Evolutionary conservation across 2,113 vertebrate genomes (phyloP), one percentile per base, ranked within the genome.

Genomic region (Indicator maculatus): DNA sequence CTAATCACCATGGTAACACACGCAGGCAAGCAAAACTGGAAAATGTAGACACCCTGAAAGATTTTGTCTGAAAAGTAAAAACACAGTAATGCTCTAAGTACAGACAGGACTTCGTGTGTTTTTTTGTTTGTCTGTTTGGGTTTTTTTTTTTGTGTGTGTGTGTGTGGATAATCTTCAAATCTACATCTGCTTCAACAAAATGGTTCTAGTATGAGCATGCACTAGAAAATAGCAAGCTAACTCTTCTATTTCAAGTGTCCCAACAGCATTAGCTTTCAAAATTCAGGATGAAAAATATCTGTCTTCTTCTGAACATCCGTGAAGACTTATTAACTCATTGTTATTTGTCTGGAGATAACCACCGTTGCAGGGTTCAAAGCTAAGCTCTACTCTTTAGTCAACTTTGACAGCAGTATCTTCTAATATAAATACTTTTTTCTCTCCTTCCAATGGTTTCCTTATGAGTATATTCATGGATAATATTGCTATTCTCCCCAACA

Each of bases 1-100:
- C 30, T 83, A 60, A 88, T 95, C 76, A 55, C 94, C 76, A 95
- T 94, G 79, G 96, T 41, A 94, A 95, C 91, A 67, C 33, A 75
- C 47, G 81, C 56, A 50, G 69, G 27, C 53, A 90, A 90, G 65
- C 61, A 71, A 59, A 93, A 39, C 30, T 44, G 47, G 76, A 47
- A 87, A 88, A 50, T 14, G 2, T 52, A 88, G 17, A 18, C 47
- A 80, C 3, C 4, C 47, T 80, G 82, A 66, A 71, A 74, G 10
- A 86, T 66, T 60, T 64, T 83, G 26, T 61, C 14, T 61, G 24
- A 64, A 91, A 89, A 47, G 4, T 6, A 33, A 72, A 86, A 86
- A 8, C 23, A 31, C 16, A n/a, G 52, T 58, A 66, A 83, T 12
- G 1, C 10, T 83, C 31, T 8, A 2, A 67, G 23, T 59, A 41